Evolutionary conservation across 2,113 vertebrate species (phyloP).

Genomic region (Silurus asotus): DNA sequence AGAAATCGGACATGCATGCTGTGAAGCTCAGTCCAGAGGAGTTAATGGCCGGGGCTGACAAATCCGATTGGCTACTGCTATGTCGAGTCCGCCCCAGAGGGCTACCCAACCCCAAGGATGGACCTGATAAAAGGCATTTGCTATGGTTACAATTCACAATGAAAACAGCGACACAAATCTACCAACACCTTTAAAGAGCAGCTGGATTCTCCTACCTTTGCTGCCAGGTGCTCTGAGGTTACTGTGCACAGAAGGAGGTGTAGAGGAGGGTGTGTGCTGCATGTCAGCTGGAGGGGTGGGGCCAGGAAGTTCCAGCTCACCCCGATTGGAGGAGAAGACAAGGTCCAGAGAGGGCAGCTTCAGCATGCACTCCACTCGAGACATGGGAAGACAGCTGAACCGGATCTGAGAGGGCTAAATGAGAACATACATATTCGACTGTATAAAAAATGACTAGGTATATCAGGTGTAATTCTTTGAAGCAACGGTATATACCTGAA

Average conservation of each 20-base stretch:
- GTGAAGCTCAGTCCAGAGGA: conserved; percentile 97
- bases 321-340: conserved; percentile 96
- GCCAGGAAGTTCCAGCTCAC: conserved; percentile 86
- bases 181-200: background rate
- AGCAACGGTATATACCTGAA: conserved; percentile 80
- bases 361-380: conserved; percentile 96
- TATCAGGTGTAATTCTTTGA: background rate
- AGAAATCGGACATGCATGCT: conserved; percentile 98
- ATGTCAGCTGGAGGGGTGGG: conserved; percentile 73
- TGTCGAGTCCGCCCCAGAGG: conserved; percentile 90
- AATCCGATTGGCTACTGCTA: conserved; percentile 95
- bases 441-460: background rate
- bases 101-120: conserved; percentile 83
- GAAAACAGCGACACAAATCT: background rate
- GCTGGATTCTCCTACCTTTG: conserved; percentile 78
- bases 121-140: conserved; percentile 67
- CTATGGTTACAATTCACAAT: background rate
- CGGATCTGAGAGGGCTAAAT: conserved; percentile 95
- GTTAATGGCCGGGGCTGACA: conserved; percentile 82
- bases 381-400: conserved; percentile 96
- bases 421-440: background rate
- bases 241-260: conserved; percentile 71
- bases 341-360: conserved; percentile 95
- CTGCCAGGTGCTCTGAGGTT: conserved; percentile 73
- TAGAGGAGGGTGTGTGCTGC: conserved; percentile 67